Evolutionary conservation across 1,140 invertebrate species (phyloP).

Genomic region (Saxidomus purpurata): DNA sequence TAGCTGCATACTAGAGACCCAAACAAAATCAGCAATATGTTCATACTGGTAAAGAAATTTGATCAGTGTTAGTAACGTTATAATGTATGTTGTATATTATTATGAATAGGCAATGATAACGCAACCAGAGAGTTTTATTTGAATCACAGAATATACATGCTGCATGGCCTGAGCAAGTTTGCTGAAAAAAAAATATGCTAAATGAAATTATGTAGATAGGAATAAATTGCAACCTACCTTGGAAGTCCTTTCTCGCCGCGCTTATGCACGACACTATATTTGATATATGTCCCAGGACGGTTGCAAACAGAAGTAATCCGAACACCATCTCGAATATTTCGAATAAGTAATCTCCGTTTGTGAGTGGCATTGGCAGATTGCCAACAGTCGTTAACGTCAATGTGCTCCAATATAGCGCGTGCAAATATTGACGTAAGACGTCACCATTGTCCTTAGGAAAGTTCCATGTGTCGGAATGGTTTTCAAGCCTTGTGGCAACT

Average conservation of each 20-base stretch:
- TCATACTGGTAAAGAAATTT: too few species aligned
- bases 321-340: constrained; percentile 85
- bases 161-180: too few species aligned
- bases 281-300: constrained; percentile 86
- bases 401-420: constrained; percentile 99
- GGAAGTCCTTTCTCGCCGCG: constrained; percentile 86
- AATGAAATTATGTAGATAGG: too few species aligned
- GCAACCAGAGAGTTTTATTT: too few species aligned
- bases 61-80: too few species aligned
- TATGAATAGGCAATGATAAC: too few species aligned
- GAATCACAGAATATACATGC: too few species aligned
- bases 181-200: too few species aligned
- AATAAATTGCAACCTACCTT: constrained; percentile 82
- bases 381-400: constrained; percentile 96
- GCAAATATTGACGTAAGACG: constrained; percentile 91
- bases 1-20: too few species aligned
- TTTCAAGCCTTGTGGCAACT: constrained; percentile 70
- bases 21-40: too few species aligned
- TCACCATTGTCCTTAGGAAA: constrained; percentile 80
- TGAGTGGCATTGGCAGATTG: constrained; percentile 90
- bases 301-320: constrained; percentile 86
- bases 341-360: constrained; percentile 90
- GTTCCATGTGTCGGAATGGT: constrained; percentile 68
- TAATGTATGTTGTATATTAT: too few species aligned
- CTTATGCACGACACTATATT: constrained; percentile 86